Evolutionary conservation across 2,797 vertebrate species (phyloP), one percentile per base, ranked within the genome.

Genomic region (Cheirogaleus major): DNA sequence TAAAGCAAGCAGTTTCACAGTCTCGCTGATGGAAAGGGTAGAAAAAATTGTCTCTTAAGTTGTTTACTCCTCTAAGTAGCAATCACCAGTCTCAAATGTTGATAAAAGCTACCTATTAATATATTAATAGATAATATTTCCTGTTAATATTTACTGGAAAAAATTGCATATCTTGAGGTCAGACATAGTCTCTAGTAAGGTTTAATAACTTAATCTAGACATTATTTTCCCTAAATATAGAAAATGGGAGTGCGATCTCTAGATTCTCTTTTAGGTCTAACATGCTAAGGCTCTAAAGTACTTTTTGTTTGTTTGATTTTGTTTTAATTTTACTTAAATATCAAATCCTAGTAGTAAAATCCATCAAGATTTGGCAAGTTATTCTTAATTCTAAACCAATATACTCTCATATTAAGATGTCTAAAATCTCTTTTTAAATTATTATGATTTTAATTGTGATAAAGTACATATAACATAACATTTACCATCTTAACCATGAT

Each of bases 61-160:
- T 48, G 10, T 95, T 97, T 73, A 63, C 0, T 1, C 8, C 63
- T 91, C 25, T 63, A 76, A 89, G n/a, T 57, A 78, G 17, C 50
- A 70, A 80, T 93, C 45, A 97, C 38, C 73, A 93, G 61, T 91
- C 97, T 95, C 15, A 27, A 7, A 86, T 97, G 50, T 45, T 63
- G 32, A 50, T 84, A 89, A 97, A 97, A 79, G 48, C 10, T 73
- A 1, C 14, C 38, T 83, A 14, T 78, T 87, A 79, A 57, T 87
- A 52, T 79, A 81, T 67, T 32, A 84, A 83, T 61, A 11, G 0
- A 5, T 91, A 14, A 14, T 81, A 13, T 72, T 48, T 22, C 38
- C 17, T 84, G 35, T 78, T 22, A 86, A 17, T 50, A 72, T 23
- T 63, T 88, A 45, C 27, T 79, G 7, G 4, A n/a, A 20, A 70